Evolutionary conservation across 2,797 vertebrate genomes (phyloP).

Genomic region (Philypnodon macrostomus): DNA sequence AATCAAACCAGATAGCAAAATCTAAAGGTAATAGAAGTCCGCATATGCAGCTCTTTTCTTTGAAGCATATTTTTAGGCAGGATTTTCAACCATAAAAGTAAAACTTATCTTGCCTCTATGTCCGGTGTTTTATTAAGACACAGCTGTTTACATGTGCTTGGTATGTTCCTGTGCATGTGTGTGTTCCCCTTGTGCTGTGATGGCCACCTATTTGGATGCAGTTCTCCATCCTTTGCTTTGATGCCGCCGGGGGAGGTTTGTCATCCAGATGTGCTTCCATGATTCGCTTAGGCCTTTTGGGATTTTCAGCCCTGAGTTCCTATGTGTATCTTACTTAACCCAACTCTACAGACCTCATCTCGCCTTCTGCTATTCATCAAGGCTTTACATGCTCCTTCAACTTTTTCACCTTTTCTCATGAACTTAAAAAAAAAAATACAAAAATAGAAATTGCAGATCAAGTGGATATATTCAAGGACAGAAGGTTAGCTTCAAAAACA

Average conservation of each 20-base stretch:
- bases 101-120: background rate
- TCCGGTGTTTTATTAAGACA: background rate
- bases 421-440: too few relatives aligned
- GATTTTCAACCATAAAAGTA: background rate
- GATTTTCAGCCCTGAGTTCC: slow-evolving; percentile 41
- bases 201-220: slow-evolving; percentile 45
- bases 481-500: too few relatives aligned
- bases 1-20: too few relatives aligned
- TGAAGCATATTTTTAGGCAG: background rate
- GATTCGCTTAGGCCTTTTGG: slow-evolving; percentile 55
- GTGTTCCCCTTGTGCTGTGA: slow-evolving; percentile 1
- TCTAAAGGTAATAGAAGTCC: too few relatives aligned
- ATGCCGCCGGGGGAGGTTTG: slow-evolving; percentile 42
- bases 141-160: slow-evolving; percentile 4
- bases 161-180: slow-evolving; percentile 12
- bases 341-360: background rate
- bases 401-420: too few relatives aligned
- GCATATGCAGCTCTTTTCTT: too few relatives aligned
- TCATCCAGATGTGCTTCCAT: slow-evolving; percentile 61
- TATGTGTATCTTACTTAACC: slow-evolving; percentile 15
- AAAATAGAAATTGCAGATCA: too few relatives aligned
- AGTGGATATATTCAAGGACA: too few relatives aligned
- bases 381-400: too few relatives aligned
- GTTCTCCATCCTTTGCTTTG: slow-evolving; percentile 36
- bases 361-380: too few relatives aligned